Conservation (phyloP, 2,113 vertebrate genomes). For the Delphinus delphis region DNA sequence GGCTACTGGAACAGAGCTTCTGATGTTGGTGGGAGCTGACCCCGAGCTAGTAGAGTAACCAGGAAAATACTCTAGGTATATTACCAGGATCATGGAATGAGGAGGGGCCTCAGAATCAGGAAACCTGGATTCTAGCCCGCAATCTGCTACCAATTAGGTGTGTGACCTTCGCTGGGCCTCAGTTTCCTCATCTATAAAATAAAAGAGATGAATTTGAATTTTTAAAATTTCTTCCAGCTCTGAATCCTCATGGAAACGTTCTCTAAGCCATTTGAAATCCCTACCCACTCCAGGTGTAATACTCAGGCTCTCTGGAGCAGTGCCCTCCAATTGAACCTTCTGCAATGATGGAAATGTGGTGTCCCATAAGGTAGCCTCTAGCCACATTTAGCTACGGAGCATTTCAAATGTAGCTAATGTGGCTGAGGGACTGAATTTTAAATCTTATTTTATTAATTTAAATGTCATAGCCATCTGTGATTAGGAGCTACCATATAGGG, state of each 20-base stretch:
- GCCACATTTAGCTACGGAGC: not conserved
- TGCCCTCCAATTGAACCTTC: not conserved
- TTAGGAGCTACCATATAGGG: not conserved
- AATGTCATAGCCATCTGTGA: not conserved
- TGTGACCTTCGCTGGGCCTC: not conserved
- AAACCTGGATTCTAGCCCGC: constrained; percentile 19
- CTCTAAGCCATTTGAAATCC: not conserved
- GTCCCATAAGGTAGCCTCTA: not conserved
- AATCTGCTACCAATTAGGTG: not conserved
- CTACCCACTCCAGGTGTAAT: not conserved
- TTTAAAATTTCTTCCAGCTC: not conserved
- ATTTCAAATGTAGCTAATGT: not conserved
- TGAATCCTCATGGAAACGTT: not conserved
- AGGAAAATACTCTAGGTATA: not conserved
- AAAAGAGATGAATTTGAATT: not conserved
- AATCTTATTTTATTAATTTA: constrained; percentile 13
- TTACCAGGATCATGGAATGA: not conserved
- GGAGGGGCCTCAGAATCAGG: not conserved
- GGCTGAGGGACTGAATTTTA: not conserved
- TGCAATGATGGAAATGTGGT: not conserved
- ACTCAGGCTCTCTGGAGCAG: not conserved
- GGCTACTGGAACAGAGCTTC: not conserved
- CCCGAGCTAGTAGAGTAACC: not conserved
- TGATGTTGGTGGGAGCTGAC: not conserved
- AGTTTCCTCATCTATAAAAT: constrained; percentile 14